Evolutionary conservation across 2,888 invertebrate genomes (phyloP).

Genomic region (Hypena proboscidalis): DNA sequence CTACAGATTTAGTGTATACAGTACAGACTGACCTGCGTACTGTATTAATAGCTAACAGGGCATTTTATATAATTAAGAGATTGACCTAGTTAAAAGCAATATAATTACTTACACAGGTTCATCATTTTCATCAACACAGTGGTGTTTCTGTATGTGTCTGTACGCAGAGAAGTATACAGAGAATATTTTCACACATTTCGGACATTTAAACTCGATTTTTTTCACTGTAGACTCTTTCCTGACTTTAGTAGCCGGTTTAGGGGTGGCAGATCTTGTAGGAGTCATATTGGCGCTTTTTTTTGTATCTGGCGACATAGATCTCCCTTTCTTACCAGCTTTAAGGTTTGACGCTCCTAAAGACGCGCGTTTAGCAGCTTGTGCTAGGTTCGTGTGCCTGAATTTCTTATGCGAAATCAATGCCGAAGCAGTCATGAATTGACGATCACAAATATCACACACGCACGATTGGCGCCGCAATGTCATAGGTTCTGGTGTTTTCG

Average conservation of each 20-base stretch:
- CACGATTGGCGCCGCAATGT: slow-evolving; percentile 48
- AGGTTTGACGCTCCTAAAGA: background rate
- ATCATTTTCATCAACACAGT: slow-evolving; percentile 49
- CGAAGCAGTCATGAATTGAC: slow-evolving; percentile 50
- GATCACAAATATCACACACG: slow-evolving; percentile 61
- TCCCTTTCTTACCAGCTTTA: background rate
- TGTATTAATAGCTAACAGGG: no score
- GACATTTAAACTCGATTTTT: slow-evolving; percentile 63
- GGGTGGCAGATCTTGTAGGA: background rate
- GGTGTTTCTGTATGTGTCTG: slow-evolving; percentile 66
- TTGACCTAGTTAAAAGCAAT: background rate
- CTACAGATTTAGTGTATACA: no score
- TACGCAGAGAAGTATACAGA: slow-evolving; percentile 56
- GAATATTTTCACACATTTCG: slow-evolving; percentile 56
- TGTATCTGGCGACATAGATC: background rate
- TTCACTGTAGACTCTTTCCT: slow-evolving; percentile 4
- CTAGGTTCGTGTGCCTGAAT: slow-evolving; percentile 38
- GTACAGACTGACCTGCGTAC: no score
- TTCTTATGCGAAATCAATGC: slow-evolving; percentile 56
- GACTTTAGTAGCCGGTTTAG: background rate
- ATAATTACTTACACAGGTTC: slow-evolving; percentile 59
- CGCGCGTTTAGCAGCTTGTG: slow-evolving; percentile 10
- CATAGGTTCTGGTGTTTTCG: slow-evolving; percentile 52
- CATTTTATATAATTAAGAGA: background rate
- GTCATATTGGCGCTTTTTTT: background rate